Base-by-base conservation (phyloP, 37 sponge, comb jelly and placozoan species). In the Haliclona indistincta region DNA sequence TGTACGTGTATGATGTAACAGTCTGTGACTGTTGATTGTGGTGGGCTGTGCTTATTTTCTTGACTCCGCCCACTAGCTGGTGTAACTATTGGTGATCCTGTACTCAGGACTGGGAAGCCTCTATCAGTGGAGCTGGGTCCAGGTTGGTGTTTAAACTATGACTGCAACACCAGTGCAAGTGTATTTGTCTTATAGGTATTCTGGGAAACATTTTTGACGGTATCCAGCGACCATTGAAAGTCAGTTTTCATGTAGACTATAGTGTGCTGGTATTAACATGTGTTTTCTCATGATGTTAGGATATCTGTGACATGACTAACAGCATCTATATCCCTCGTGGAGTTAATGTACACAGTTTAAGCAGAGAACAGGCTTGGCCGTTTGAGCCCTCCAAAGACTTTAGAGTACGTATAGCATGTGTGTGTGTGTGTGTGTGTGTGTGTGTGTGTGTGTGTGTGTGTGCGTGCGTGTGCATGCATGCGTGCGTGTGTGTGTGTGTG, bases 91-190 rank as follows among this genome's bases (percentile, higher is more conserved):
- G 99, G 99, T 22, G 99, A 98, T 71, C 99, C 99, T 38, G 99
- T 98, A 55, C 70, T 89, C 13, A 68, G 99, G 43, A 98, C 99
- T 30, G 96, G 99, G 5, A 98, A 98, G 74, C 99, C 99, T 45
- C 79, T 98, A n/a, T 98, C 99, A 38, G 99, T 98, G n/a, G 95
- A 98, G 68, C 86, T 98, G 41, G 99, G 93, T 29, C 99, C 99
- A 38, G 99, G 94, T 85, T 40, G 63, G 64, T 64, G 11, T 4
- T 23, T 13, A 74, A 30, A 58, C 7, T 6, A 19, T 7, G 4
- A 68, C 33, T 20, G 2, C 1, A 11, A 62, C 38, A 28, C 34
- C 34, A 13, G 5, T 58, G 19, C 33, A 10, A 15, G 28, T 62
- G 37, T 30, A 1, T 69, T 43, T 45, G 29, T 64, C 28, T 4